Evolutionary conservation across 2,113 vertebrate species (phyloP), one percentile per base, ranked within the genome.

Genomic region (Aythya baeri): DNA sequence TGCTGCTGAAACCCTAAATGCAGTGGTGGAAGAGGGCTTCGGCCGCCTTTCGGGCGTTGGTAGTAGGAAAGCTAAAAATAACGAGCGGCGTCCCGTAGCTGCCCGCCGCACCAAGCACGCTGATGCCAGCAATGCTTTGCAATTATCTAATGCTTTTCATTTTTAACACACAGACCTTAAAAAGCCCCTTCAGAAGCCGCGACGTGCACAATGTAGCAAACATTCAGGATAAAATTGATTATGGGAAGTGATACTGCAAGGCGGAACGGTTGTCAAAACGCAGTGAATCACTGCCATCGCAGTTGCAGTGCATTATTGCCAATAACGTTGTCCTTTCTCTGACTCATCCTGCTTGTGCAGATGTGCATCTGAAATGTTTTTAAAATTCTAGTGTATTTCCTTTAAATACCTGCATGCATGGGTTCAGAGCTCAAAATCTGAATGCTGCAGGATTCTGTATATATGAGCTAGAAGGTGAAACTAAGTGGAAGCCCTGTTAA

Each of bases 1-100:
- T 11, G 46, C 20, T 49, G 46, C 46, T 49, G 20, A 17, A 13
- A 7, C 6, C 2, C 4, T 15, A 6, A 13, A 4, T 2, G 1
- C 1, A 1, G 7, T 27, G 8, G 5, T n/a, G 74, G 57, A 62
- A 10, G 9, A 34, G 25, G 14, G 38, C 22, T 32, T 41, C 22
- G 13, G 20, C 63, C 34, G 0, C 29, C 46, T 49, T 31, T 12
- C 8, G 7, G 6, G 23, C 79, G 43, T 46, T 41, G 4, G 6
- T 16, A 57, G 38, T 26, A 70, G 20, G 7, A 23, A 65, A 4
- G 17, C 13, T 44, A 32, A 41, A 73, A 85, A 5, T 11, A 52
- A 17, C 11, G 6, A 18, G 12, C 11, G 20, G 25, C 34, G 2
- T 62, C 18, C 46, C 46, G 20, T 49, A 49, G 20, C 31, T 21